These are phyloP conservation scores for Glyphotaelius pellucidus DNA, from an alignment of 2,888 invertebrate species.

Conservation along the genomic window DNA sequence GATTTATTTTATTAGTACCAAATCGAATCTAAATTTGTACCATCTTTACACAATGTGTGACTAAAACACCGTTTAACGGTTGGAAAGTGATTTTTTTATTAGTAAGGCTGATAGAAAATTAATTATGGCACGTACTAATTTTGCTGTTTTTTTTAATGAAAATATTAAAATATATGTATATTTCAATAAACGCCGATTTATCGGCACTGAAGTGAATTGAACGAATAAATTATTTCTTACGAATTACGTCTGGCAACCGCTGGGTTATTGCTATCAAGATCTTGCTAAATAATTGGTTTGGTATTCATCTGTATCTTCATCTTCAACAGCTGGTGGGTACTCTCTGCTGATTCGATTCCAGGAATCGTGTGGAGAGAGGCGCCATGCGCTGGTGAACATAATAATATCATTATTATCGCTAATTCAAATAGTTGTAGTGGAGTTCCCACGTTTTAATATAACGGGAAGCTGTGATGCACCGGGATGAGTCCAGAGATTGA, in stretches of 20 bases:
- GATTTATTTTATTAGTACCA: too few relatives aligned
- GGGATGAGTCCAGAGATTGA: background rate
- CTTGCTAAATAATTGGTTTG: background rate
- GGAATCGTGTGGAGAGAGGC: background rate
- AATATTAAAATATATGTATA: too few relatives aligned
- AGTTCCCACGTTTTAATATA: background rate
- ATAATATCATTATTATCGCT: background rate
- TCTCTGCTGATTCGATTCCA: background rate
- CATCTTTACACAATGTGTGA: too few relatives aligned
- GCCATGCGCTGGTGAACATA: conserved; percentile 15
- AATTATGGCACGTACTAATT: too few relatives aligned
- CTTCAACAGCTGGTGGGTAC: background rate
- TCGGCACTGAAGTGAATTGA: too few relatives aligned
- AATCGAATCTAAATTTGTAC: too few relatives aligned
- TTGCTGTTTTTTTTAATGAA: too few relatives aligned
- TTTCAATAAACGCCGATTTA: too few relatives aligned
- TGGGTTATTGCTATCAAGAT: conserved; percentile 18
- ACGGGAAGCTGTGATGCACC: background rate
- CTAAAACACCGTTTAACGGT: too few relatives aligned
- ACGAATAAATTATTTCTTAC: background rate
- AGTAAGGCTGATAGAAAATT: too few relatives aligned
- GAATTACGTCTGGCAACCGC: background rate
- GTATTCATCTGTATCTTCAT: background rate
- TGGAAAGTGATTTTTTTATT: too few relatives aligned
- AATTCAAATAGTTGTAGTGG: background rate